Base-by-base conservation (phyloP, 2,797 vertebrate genomes). In the Mus spretus region DNA sequence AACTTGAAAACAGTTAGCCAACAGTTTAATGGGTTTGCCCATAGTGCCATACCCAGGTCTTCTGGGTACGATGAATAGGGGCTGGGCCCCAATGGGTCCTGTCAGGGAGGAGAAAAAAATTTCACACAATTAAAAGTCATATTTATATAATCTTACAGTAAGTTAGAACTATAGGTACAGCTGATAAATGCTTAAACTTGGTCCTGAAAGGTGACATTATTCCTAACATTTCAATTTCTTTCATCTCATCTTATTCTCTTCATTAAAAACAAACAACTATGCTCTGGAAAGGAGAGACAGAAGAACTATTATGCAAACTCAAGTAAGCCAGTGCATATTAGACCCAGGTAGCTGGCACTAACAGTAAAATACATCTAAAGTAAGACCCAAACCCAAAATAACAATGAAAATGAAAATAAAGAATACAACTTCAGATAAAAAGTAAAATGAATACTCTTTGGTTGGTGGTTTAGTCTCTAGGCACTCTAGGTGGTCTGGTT, bases 1-100 rank as follows among this genome's bases (percentile, higher is more conserved):
- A 99, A 99, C 99, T 99, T 99, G 99, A 99, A 99, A 99, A 99
- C 99, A 99, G 99, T 99, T 99, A 98, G 99, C 99, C 99, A 99
- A 98, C 97, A 99, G 99, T 98, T 99, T 99, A 99, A 99, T 99
- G 98, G 99, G 99, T 97, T 99, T 99, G 97, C 99, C 99, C 98
- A 99, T 99, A 98, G 99, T 99, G 99, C 99, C 99, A 99, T 99
- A 99, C 98, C 99, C 99, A 47, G 99, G 99, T 96, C 99, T 99
- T 97, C 99, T 99, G 97, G 99, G 99, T 98, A 99, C 98, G 97
- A 99, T 98, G 98, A 99, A 98, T 95, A 99, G 99, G 99, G 99
- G 99, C 99, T 99, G 99, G 96, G 99, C 99, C 99, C 98, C 99
- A 99, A 99, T 99, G 98, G 99, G 99, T 99, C 99, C 99, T 99